Evolutionary conservation across 2,888 invertebrate genomes (phyloP).

Genomic region (Dryadula phaetusa): DNA sequence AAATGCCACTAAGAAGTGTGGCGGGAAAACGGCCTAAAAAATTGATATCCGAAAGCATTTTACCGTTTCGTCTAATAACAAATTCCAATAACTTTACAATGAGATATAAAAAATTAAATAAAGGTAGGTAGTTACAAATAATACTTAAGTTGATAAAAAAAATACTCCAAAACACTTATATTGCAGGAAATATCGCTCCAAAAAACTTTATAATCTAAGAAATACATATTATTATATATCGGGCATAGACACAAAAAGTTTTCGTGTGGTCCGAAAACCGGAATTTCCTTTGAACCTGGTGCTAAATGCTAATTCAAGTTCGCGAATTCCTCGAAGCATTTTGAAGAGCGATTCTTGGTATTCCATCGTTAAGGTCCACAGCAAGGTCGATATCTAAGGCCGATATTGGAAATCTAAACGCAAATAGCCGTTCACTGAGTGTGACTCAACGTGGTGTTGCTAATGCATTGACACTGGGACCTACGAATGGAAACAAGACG

Average conservation of each 20-base stretch:
- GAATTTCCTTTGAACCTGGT: conserved; percentile 16
- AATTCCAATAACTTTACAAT: not conserved
- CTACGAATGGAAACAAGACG: conserved; percentile 32
- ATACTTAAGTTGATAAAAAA: not conserved
- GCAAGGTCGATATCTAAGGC: conserved; percentile 47
- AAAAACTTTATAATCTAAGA: not conserved
- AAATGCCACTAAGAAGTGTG: conserved; percentile 2
- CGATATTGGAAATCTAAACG: conserved; percentile 49
- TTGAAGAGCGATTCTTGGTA: conserved; percentile 45
- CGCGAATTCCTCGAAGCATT: conserved; percentile 41
- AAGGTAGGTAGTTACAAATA: too few species aligned
- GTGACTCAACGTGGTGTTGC: conserved; percentile 48
- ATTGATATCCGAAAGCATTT: not conserved
- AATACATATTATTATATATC: conserved; percentile 7
- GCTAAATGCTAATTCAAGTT: conserved; percentile 23
- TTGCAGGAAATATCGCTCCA: too few species aligned
- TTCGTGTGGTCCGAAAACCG: too few species aligned
- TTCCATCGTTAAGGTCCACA: conserved; percentile 36
- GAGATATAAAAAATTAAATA: not conserved
- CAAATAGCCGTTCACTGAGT: conserved; percentile 49
- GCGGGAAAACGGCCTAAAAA: conserved; percentile 2
- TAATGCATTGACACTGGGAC: conserved; percentile 35
- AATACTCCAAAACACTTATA: too few species aligned
- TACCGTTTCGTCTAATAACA: conserved; percentile 2
- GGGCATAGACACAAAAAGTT: conserved; percentile 8